A percentile compares a stretch with the other conserved stretches of the same genome.
Conservation (phyloP, 1,140 invertebrate species). For the Lasioglossum albipes region DNA sequence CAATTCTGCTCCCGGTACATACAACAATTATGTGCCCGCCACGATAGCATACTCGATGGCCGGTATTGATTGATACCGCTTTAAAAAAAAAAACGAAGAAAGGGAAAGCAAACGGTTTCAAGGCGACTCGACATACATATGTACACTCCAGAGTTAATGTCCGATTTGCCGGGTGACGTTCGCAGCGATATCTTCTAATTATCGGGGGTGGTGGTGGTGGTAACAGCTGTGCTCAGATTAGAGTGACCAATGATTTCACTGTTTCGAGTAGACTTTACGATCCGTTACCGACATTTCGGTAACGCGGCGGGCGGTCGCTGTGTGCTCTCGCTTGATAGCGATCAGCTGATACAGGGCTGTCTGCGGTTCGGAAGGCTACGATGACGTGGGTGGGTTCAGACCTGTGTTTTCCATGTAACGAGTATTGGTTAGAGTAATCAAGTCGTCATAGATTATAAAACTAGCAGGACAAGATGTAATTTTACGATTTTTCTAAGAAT, state of each 20-base stretch:
- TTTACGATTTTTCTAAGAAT: too few relatives aligned
- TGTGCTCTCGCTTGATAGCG: too few relatives aligned
- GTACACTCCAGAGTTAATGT: constrained; percentile 46
- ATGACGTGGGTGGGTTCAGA: too few relatives aligned
- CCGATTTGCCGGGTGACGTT: constrained; percentile 44
- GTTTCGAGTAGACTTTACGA: constrained; percentile 7
- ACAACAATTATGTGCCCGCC: too few relatives aligned
- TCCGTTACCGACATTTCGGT: neutral
- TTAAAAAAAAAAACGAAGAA: neutral
- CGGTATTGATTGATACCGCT: neutral
- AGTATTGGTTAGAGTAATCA: too few relatives aligned
- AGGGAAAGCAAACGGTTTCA: neutral
- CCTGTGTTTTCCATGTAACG: too few relatives aligned
- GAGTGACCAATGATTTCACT: constrained; percentile 21
- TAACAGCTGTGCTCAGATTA: constrained; percentile 25
- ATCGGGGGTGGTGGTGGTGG: neutral
- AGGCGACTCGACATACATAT: constrained; percentile 14
- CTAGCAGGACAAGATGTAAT: too few relatives aligned
- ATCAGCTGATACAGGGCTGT: too few relatives aligned
- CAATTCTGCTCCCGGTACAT: neutral
- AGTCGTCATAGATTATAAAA: too few relatives aligned
- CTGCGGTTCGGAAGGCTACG: too few relatives aligned
- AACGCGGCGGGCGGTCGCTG: neutral
- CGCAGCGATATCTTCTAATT: constrained; percentile 12
- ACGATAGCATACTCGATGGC: neutral